Conservation (phyloP, 2,888 invertebrate genomes). For the Cyclophora punctaria region DNA sequence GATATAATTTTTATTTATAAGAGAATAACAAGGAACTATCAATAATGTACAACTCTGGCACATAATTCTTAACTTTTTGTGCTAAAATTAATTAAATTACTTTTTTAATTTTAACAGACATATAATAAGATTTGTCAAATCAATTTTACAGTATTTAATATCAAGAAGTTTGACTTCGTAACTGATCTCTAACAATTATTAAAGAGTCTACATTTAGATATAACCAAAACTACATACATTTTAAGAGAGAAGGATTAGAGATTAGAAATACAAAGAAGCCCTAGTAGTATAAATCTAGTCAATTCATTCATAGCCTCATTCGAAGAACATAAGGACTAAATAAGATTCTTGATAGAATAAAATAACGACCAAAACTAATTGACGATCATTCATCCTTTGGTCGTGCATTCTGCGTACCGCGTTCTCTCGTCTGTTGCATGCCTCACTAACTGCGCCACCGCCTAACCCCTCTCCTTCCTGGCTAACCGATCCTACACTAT, state of each 20-base stretch:
- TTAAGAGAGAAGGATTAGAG: slow-evolving; percentile 13
- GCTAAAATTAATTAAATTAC: slow-evolving; percentile 3
- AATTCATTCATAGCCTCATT: slow-evolving; percentile 20
- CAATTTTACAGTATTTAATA: slow-evolving; percentile 4
- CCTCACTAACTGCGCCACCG: slow-evolving; percentile 33
- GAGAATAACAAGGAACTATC: slow-evolving; percentile 3
- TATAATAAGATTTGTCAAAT: background rate
- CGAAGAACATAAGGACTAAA: slow-evolving; percentile 41
- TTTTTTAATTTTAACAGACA: background rate
- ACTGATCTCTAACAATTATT: slow-evolving; percentile 7
- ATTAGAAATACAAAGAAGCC: slow-evolving; percentile 13
- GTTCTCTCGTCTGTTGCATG: slow-evolving; percentile 48
- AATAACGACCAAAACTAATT: slow-evolving; percentile 55
- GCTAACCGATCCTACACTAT: slow-evolving; percentile 13
- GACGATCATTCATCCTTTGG: slow-evolving; percentile 41
- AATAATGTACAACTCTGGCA: slow-evolving; percentile 5
- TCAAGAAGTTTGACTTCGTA: slow-evolving; percentile 21
- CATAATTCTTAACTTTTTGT: slow-evolving; percentile 5
- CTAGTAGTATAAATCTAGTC: slow-evolving; percentile 5
- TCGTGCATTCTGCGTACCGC: slow-evolving; percentile 29
- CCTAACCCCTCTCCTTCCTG: slow-evolving; percentile 15
- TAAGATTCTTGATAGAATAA: slow-evolving; percentile 41
- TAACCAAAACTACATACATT: slow-evolving; percentile 1
- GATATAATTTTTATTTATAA: background rate
- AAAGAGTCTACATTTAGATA: slow-evolving; percentile 2